A percentile compares a stretch with the other conserved stretches of the same genome.
Evolutionary conservation across 2,797 vertebrate species (phyloP).

Genomic region (Falco biarmicus): DNA sequence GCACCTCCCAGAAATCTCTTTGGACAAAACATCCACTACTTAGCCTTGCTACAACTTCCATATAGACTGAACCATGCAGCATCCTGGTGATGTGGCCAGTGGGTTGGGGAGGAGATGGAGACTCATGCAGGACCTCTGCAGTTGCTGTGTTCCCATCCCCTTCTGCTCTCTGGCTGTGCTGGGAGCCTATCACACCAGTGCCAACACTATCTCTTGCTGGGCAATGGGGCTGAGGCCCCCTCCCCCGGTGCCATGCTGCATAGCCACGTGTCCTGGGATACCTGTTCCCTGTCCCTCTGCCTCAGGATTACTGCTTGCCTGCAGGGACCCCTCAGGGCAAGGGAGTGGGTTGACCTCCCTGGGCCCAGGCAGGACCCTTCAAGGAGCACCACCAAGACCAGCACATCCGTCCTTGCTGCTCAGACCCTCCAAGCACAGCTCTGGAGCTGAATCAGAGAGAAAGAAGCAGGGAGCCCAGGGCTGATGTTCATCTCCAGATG

Average conservation of each 20-base stretch:
- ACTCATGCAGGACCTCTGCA: background rate
- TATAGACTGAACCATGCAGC: background rate
- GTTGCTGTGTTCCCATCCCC: background rate
- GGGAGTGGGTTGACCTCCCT: background rate
- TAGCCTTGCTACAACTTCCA: background rate
- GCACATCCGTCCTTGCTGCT: background rate
- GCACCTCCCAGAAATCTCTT: background rate
- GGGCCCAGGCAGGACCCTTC: background rate
- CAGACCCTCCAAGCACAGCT: background rate
- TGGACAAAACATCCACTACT: background rate
- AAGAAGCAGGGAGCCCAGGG: background rate
- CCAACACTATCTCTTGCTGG: background rate
- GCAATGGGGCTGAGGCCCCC: background rate
- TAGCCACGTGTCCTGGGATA: background rate
- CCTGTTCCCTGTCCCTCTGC: background rate
- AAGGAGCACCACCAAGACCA: background rate
- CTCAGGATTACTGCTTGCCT: background rate
- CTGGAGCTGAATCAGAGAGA: background rate
- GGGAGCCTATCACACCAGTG: background rate
- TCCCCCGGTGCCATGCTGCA: fast-evolving
- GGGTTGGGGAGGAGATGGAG: background rate
- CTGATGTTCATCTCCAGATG: background rate
- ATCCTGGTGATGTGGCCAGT: fast-evolving
- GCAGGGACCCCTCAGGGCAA: background rate
- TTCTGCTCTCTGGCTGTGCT: background rate